Conservation (phyloP, 2,797 vertebrate genomes). For the Fistularia commersonii region DNA sequence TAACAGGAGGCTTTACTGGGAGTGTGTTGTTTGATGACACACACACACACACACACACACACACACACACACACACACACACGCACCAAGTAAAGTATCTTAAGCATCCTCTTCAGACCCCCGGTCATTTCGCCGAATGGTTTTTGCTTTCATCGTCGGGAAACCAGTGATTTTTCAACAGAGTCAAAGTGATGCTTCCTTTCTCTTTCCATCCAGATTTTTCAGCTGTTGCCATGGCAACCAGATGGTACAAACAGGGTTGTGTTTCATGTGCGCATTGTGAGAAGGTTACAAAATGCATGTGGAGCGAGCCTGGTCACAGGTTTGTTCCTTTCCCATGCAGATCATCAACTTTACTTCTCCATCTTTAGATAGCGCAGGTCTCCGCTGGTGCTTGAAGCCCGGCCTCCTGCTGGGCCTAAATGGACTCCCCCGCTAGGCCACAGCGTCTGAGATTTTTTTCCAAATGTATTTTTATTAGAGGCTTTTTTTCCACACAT, state of each 20-base stretch:
- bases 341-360: conserved; percentile 1
- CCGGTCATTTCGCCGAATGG: conserved; percentile 42
- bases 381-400: not conserved
- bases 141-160: conserved; percentile 37
- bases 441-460: no score
- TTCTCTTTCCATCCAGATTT: no score
- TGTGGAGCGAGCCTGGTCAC: conserved; percentile 14
- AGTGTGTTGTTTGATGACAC: no score
- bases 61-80: no score
- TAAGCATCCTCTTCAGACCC: no score
- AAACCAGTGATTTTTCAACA: conserved; percentile 41
- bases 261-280: conserved; percentile 32
- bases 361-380: not conserved
- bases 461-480: no score
- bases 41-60: no score
- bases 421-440: no score
- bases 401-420: no score
- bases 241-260: conserved; percentile 46
- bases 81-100: no score
- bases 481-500: no score
- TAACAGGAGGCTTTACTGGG: conserved; percentile 13
- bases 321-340: conserved; percentile 5
- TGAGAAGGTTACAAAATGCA: conserved; percentile 32
- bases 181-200: conserved; percentile 45
- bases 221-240: conserved; percentile 60